phyloP scores from a whole-genome alignment of 2,113 vertebrate genomes.

The Takifugu bimaculatus region DNA sequence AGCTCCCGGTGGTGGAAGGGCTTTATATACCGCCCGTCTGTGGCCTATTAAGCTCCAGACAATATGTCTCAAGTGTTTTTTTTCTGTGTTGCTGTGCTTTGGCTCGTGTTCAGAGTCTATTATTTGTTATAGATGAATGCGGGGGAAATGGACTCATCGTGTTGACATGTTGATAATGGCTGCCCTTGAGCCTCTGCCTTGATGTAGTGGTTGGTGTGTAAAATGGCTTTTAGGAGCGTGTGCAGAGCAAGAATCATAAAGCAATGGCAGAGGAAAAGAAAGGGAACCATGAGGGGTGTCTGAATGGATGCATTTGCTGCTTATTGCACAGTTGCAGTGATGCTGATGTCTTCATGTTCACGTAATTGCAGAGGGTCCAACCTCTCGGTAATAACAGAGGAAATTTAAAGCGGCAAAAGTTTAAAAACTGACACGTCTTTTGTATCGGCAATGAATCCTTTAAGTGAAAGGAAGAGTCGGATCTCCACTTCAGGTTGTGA shows the following conservation, averaged over 20 bases:
- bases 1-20: slow-evolving; percentile 15
- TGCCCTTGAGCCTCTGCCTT: slow-evolving; percentile 62
- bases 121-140: slow-evolving; percentile 62
- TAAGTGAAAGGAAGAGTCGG: background rate
- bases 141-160: slow-evolving; percentile 62
- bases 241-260: slow-evolving; percentile 47
- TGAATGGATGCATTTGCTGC: background rate
- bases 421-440: background rate
- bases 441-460: background rate
- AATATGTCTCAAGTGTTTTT: slow-evolving; percentile 43
- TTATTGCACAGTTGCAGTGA: slow-evolving; percentile 2
- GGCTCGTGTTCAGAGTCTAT: slow-evolving; percentile 37
- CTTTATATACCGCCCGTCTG: slow-evolving; percentile 48
- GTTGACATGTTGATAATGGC: slow-evolving; percentile 68
- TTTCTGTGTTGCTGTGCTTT: slow-evolving; percentile 28
- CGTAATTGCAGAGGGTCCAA: background rate
- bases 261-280: slow-evolving; percentile 26
- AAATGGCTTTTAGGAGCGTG: slow-evolving; percentile 55
- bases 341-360: background rate
- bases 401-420: background rate
- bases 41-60: slow-evolving; percentile 47
- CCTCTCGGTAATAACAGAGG: background rate
- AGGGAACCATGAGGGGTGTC: slow-evolving; percentile 23
- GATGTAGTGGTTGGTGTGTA: slow-evolving; percentile 62
- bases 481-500: background rate